Base-by-base conservation (phyloP, 2,113 vertebrate species). In the Numida meleagris region DNA sequence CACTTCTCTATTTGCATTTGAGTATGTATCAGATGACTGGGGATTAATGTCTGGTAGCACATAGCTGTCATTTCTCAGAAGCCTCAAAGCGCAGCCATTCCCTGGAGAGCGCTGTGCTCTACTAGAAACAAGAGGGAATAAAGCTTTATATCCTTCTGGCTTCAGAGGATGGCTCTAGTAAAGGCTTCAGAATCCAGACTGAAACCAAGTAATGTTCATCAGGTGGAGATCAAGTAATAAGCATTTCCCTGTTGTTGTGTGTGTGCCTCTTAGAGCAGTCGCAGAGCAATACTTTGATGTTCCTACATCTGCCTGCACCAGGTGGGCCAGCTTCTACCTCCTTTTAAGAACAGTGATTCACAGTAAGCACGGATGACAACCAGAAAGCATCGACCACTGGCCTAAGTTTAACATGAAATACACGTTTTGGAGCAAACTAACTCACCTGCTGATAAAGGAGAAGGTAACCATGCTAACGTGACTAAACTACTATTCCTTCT, bases 1-100 rank as follows among this genome's bases (percentile, higher is more conserved):
- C 81, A 79, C 74, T 95, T 89, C 59, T 19, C 58, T 68, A 78
- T 89, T 87, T 84, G 71, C 48, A 45, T 68, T 76, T 85, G 66
- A 94, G 73, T 34, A 58, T 8, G 24, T 48, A 84, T 50, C n/a
- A 34, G 43, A 29, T 1, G 53, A 73, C 61, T 43, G 65, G 62
- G 61, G 70, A 75, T 75, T 89, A 29, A 85, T 58, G 36, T 18
- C 63, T 85, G 84, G 62, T 75, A 92, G 62, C 71, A 80, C 55
- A 14, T 48, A 48, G n/a, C 12, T 27, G 71, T 29, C 14, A 33
- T 70, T 94, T 91, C 78, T 89, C 74, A 87, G 92, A 85, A 93
- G 50, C 24, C 58, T 84, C 7, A 1, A 86, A 57, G 76, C 71
- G 2, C 15, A 43, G 42, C 63, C 51, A n/a, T 21, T 93, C 94